phyloP scores from a whole-genome alignment of 2,888 invertebrate species.

The Drosophila birchii region DNA sequence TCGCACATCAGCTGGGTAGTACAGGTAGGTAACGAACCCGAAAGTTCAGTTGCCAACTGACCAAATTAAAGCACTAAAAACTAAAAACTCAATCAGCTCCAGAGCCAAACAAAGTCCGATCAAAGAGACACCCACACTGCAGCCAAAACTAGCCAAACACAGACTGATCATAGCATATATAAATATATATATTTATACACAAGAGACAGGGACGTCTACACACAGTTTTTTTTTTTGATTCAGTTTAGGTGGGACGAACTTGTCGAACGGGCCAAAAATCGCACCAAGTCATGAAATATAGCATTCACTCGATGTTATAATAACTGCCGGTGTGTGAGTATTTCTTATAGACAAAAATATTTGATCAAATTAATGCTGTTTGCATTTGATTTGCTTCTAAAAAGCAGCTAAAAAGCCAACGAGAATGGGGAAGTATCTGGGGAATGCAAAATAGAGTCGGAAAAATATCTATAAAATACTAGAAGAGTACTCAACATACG shows the following conservation, averaged over 20 bases:
- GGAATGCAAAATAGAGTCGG: not conserved
- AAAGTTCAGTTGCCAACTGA: slow-evolving; percentile 61
- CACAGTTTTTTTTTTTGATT: slow-evolving; percentile 50
- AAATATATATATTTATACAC: not conserved
- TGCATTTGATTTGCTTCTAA: slow-evolving; percentile 57
- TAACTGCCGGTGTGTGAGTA: slow-evolving; percentile 25
- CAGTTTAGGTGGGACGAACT: slow-evolving; percentile 73
- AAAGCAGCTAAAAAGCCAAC: slow-evolving; percentile 59
- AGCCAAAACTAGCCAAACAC: slow-evolving; percentile 54
- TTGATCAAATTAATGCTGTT: slow-evolving; percentile 69
- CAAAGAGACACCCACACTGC: slow-evolving; percentile 63
- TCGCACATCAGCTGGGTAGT: slow-evolving; percentile 19
- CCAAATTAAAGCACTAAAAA: slow-evolving; percentile 59
- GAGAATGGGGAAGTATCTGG: slow-evolving; percentile 6
- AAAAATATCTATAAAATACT: slow-evolving; percentile 1
- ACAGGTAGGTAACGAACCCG: slow-evolving; percentile 15
- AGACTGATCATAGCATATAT: slow-evolving; percentile 23
- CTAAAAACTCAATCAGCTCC: slow-evolving; percentile 62
- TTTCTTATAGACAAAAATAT: slow-evolving; percentile 48
- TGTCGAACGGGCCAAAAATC: slow-evolving; percentile 75
- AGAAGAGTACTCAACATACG: not conserved
- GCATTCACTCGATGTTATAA: slow-evolving; percentile 46
- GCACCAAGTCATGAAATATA: slow-evolving; percentile 72
- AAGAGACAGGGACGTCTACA: slow-evolving; percentile 47
- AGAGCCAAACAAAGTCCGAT: slow-evolving; percentile 50